These are phyloP conservation scores for Nixonia krombeini DNA, from an alignment of 1,140 invertebrate genomes.

Conservation along the genomic window DNA sequence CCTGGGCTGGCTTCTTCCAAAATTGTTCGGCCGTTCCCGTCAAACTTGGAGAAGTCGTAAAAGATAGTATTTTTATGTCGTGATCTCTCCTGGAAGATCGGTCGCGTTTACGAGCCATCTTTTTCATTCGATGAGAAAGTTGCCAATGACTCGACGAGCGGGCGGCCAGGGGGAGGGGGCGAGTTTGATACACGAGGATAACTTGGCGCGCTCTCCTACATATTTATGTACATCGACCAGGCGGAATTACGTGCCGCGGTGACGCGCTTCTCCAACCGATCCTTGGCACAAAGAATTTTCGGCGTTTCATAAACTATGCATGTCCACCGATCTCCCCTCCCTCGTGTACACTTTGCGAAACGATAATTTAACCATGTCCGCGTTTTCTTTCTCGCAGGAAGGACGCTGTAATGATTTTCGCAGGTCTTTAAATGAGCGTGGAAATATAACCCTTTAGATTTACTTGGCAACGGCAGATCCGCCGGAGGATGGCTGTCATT, in stretches of 20 bases:
- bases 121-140: not conserved
- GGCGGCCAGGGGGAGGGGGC: not conserved
- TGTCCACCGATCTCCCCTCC: too few species aligned
- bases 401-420: too few species aligned
- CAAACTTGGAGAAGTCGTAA: not conserved
- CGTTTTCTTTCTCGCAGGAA: too few species aligned
- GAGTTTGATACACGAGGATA: not conserved
- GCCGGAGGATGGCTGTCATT: not conserved
- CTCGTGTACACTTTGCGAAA: too few species aligned
- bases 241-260: too few species aligned
- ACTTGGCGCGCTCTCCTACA: not conserved
- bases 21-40: conserved; percentile 1
- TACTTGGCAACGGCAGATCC: not conserved
- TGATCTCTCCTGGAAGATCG: not conserved
- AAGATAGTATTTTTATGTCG: conserved; percentile 1
- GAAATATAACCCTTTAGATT: conserved; percentile 1
- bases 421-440: not conserved
- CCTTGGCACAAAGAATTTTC: too few species aligned
- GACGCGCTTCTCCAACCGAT: too few species aligned
- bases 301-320: too few species aligned
- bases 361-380: too few species aligned
- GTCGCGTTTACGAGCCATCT: not conserved
- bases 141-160: not conserved
- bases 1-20: not conserved
- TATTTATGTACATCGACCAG: not conserved